Percentiles rank a stretch among this genome's conserved stretches.
Evolutionary conservation across 1,140 invertebrate genomes (phyloP).

Genomic region (Pseudomyrmex concolor): DNA sequence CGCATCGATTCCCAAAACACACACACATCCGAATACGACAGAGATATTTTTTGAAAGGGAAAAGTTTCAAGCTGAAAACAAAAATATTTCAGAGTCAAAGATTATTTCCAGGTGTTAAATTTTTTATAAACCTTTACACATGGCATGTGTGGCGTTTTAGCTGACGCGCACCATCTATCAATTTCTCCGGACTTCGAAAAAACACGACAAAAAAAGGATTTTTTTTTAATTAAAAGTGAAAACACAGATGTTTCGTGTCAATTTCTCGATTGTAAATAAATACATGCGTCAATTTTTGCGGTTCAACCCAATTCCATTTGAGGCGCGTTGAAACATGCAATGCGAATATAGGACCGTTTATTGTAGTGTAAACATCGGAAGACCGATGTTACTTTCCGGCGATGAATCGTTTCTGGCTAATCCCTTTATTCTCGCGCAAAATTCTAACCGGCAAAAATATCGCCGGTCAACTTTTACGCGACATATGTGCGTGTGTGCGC

Average conservation of each 20-base stretch:
- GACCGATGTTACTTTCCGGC: constrained; percentile 43
- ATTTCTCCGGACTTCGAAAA: constrained; percentile 10
- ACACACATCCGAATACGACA: not conserved
- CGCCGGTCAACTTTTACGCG: constrained; percentile 13
- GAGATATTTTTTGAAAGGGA: not conserved
- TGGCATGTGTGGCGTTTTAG: not conserved
- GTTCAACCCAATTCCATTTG: constrained; percentile 4
- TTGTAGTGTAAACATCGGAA: constrained; percentile 47
- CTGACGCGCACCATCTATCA: not conserved
- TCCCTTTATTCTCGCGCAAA: constrained; percentile 46
- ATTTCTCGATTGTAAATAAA: constrained; percentile 36
- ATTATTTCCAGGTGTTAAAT: not conserved
- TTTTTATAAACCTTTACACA: not conserved
- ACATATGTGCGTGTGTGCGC: too few species aligned
- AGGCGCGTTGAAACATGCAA: constrained; percentile 29
- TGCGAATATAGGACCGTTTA: constrained; percentile 10
- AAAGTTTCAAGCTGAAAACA: not conserved
- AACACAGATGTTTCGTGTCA: constrained; percentile 41
- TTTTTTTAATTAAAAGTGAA: constrained; percentile 15
- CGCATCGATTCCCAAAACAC: not conserved
- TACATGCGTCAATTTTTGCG: constrained; percentile 32
- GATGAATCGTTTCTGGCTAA: constrained; percentile 46
- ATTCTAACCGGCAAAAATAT: constrained; percentile 13
- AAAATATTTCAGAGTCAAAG: too few species aligned
- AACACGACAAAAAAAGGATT: not conserved